These are phyloP conservation scores for Panzeria rudis DNA, from an alignment of 2,888 invertebrate species.

Conservation along the genomic window DNA sequence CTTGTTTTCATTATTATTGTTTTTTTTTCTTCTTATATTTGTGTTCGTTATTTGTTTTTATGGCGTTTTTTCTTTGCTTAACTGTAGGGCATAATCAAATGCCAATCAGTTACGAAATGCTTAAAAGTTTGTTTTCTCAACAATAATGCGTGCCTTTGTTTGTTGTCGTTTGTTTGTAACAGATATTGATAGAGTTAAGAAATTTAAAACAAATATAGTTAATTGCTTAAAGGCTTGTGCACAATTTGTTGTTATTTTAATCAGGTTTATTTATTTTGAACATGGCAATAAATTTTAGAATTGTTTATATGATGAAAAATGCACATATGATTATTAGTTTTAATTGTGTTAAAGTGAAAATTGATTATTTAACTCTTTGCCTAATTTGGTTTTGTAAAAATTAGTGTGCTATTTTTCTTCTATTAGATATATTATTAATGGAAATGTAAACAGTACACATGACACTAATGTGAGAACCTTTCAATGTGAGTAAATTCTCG, in stretches of 20 bases:
- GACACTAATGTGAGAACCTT: too few species aligned
- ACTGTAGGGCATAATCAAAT: slow-evolving; percentile 75
- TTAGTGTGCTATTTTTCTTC: too few species aligned
- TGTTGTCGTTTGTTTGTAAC: slow-evolving; percentile 38
- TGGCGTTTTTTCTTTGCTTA: slow-evolving; percentile 30
- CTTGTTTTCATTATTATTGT: slow-evolving; percentile 34
- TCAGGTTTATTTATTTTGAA: slow-evolving; percentile 16
- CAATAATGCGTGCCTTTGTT: slow-evolving; percentile 59
- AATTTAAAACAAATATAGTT: slow-evolving; percentile 53
- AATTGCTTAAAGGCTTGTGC: slow-evolving; percentile 47
- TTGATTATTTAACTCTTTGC: neutral
- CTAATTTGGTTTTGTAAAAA: too few species aligned
- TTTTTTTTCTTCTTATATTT: slow-evolving; percentile 13
- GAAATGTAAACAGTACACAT: too few species aligned
- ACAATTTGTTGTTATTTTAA: slow-evolving; percentile 1
- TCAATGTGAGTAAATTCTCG: too few species aligned
- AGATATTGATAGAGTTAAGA: slow-evolving; percentile 56
- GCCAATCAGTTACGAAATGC: slow-evolving; percentile 72
- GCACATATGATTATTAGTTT: neutral
- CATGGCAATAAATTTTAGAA: neutral
- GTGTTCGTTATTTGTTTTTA: slow-evolving; percentile 43
- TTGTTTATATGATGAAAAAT: neutral
- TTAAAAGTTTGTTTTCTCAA: slow-evolving; percentile 43
- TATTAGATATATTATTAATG: too few species aligned
- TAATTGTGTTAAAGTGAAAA: neutral